A percentile compares a stretch with the other conserved stretches of the same genome.
These are phyloP conservation scores for Apotomis capreana DNA, from an alignment of 2,888 invertebrate genomes.

Conservation along the genomic window DNA sequence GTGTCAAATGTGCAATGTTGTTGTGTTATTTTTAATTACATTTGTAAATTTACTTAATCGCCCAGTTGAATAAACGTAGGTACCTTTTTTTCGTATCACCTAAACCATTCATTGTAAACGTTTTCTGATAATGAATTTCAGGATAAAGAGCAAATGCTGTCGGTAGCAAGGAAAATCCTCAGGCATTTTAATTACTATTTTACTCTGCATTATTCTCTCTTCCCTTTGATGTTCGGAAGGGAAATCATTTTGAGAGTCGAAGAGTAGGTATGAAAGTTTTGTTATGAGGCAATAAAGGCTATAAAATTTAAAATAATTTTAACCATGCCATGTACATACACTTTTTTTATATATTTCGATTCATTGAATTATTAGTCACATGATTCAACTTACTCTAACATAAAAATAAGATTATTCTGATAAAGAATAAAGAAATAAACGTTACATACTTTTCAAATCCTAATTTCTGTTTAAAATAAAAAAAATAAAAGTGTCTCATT, in stretches of 20 bases:
- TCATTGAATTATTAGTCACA: too few relatives aligned
- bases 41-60: too few relatives aligned
- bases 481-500: too few relatives aligned
- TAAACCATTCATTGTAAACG: too few relatives aligned
- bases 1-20: too few relatives aligned
- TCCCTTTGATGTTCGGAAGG: background rate
- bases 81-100: background rate
- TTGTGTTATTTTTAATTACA: too few relatives aligned
- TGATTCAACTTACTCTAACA: too few relatives aligned
- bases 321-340: background rate
- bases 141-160: background rate
- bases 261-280: background rate
- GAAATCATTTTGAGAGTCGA: background rate
- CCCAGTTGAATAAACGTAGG: background rate
- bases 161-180: background rate
- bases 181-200: background rate
- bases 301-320: background rate
- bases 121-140: background rate
- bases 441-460: too few relatives aligned
- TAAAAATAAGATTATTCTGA: too few relatives aligned
- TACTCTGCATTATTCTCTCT: background rate
- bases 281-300: background rate
- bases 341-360: too few relatives aligned
- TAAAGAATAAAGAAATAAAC: too few relatives aligned
- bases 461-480: too few relatives aligned